Conservation (phyloP, 2,113 vertebrate genomes). For the Neogobius melanostomus region DNA sequence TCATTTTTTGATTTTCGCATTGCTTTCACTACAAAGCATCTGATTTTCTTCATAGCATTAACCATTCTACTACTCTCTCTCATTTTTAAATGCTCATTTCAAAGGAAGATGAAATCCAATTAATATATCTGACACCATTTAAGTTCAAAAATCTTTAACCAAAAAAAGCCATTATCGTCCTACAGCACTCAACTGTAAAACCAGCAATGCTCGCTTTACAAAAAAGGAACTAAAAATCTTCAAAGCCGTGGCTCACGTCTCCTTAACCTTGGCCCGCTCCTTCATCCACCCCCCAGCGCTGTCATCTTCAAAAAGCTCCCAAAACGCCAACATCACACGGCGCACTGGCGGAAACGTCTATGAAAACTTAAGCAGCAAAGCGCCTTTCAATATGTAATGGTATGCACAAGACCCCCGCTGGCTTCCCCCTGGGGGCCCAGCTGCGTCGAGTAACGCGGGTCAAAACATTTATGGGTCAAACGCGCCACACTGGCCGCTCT, state of each 20-base stretch:
- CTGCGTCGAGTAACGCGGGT: background rate
- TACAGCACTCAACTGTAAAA: too few relatives aligned
- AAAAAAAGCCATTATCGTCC: too few relatives aligned
- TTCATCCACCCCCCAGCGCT: conserved; percentile 1
- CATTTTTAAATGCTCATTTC: too few relatives aligned
- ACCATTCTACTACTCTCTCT: too few relatives aligned
- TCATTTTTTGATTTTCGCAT: too few relatives aligned
- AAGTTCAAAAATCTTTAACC: too few relatives aligned
- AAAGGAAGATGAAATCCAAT: too few relatives aligned
- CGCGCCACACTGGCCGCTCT: background rate
- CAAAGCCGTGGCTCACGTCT: background rate
- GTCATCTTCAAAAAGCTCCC: conserved; percentile 1
- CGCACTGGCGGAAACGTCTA: background rate
- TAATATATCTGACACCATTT: too few relatives aligned
- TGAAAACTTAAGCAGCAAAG: conserved; percentile 1
- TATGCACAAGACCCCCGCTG: background rate
- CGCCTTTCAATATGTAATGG: background rate
- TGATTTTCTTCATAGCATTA: too few relatives aligned
- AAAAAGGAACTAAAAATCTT: background rate
- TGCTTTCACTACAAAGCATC: too few relatives aligned
- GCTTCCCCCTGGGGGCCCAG: background rate
- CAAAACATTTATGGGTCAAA: background rate
- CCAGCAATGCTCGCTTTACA: too few relatives aligned
- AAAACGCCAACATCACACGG: background rate
- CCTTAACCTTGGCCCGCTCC: conserved; percentile 1